A percentile compares a stretch with the other conserved stretches of the same genome.
Evolutionary conservation across 2,797 vertebrate genomes (phyloP).

Genomic region (Epinephelus awoara): DNA sequence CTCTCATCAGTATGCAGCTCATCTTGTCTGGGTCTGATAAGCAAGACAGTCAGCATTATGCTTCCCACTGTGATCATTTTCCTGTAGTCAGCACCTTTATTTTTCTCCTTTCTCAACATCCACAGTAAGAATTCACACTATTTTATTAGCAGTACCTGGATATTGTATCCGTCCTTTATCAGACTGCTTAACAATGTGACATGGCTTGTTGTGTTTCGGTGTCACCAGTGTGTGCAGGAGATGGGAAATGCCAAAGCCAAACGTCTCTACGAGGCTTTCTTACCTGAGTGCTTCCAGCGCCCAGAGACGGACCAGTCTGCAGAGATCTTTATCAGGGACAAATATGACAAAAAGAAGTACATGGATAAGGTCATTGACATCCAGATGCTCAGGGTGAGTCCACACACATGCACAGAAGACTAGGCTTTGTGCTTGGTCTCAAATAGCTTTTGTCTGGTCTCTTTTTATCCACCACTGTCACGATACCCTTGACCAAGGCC

Average conservation of each 20-base stretch:
- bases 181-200: slow-evolving; percentile 11
- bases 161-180: not conserved
- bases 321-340: slow-evolving; percentile 96
- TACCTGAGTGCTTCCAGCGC: slow-evolving; percentile 95
- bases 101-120: slow-evolving; percentile 11
- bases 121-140: not conserved
- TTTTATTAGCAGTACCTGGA: slow-evolving; percentile 10
- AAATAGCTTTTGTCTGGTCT: not conserved
- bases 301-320: slow-evolving; percentile 96
- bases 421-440: not conserved
- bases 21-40: slow-evolving; percentile 20
- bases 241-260: slow-evolving; percentile 98
- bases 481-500: not conserved
- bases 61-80: slow-evolving; percentile 22
- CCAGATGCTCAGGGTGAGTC: slow-evolving; percentile 90
- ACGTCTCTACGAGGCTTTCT: slow-evolving; percentile 95
- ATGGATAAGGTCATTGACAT: slow-evolving; percentile 97
- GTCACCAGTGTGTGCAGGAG: slow-evolving; percentile 94
- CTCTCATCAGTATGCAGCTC: slow-evolving; percentile 38
- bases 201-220: slow-evolving; percentile 16
- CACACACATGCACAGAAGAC: not conserved
- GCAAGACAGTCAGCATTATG: slow-evolving; percentile 21
- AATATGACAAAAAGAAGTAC: slow-evolving; percentile 99
- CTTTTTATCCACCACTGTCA: not conserved
- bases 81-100: slow-evolving; percentile 34